Percentiles rank a stretch among this genome's conserved stretches.
Conservation (phyloP, 2,888 invertebrate species). For the Netelia virgata region DNA sequence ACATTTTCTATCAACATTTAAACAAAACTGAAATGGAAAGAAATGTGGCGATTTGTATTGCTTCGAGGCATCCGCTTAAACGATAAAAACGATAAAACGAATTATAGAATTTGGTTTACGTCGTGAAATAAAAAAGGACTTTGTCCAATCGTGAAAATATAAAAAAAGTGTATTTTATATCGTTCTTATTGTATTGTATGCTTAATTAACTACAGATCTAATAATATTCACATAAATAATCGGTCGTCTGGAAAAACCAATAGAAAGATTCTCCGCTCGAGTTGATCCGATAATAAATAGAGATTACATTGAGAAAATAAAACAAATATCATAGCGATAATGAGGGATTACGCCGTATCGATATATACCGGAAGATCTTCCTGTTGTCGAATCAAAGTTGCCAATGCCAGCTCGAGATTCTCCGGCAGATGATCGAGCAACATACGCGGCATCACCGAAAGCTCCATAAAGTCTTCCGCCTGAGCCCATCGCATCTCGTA, state of each 20-base stretch:
- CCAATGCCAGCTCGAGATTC: constrained; percentile 90
- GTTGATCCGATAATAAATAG: constrained; percentile 18
- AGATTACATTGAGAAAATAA: background rate
- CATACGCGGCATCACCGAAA: constrained; percentile 94
- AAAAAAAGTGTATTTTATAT: background rate
- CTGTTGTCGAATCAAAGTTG: constrained; percentile 87
- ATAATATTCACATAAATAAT: constrained; percentile 42
- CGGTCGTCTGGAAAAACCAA: constrained; percentile 14
- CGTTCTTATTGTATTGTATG: background rate
- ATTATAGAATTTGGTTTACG: too few species aligned
- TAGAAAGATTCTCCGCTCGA: constrained; percentile 1
- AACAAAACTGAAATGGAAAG: too few species aligned
- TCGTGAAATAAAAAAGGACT: background rate
- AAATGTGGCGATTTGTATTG: too few species aligned
- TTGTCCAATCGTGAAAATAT: background rate
- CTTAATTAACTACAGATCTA: constrained; percentile 38
- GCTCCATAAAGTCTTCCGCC: constrained; percentile 92
- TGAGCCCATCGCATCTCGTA: constrained; percentile 93
- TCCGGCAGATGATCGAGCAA: constrained; percentile 94
- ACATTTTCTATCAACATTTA: too few species aligned
- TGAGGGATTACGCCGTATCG: constrained; percentile 62
- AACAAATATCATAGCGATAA: background rate
- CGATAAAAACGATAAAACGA: too few species aligned
- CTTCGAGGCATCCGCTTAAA: too few species aligned
- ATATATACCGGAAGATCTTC: constrained; percentile 76